Evolutionary conservation across 2,113 vertebrate genomes (phyloP).

Genomic region (Rutilus rutilus): DNA sequence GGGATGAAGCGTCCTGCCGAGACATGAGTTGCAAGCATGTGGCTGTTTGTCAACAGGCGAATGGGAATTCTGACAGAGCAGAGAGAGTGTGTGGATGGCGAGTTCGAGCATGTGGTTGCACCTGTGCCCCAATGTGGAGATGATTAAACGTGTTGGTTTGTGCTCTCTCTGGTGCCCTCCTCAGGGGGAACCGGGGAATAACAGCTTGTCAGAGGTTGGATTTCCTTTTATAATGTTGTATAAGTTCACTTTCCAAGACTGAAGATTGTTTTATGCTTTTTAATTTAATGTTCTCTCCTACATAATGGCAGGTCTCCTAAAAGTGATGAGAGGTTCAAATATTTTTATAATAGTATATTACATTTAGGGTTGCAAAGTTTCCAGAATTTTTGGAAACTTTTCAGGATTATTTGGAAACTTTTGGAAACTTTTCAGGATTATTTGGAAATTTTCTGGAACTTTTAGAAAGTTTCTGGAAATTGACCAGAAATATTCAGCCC

Average conservation of each 20-base stretch:
- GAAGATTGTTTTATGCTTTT: neutral
- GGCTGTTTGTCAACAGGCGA: slow-evolving; percentile 48
- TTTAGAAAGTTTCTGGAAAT: too few species aligned
- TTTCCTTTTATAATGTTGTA: neutral
- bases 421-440: too few species aligned
- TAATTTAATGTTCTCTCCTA: too few species aligned
- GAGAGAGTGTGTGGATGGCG: slow-evolving; percentile 14
- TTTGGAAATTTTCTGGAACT: too few species aligned
- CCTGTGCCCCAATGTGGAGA: slow-evolving; percentile 49
- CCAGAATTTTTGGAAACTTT: too few species aligned
- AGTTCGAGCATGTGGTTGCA: slow-evolving; percentile 43
- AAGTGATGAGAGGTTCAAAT: too few species aligned
- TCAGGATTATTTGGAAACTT: too few species aligned
- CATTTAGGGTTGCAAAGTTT: too few species aligned
- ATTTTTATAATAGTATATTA: neutral
- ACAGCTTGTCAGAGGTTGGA: neutral
- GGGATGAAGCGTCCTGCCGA: slow-evolving; percentile 59
- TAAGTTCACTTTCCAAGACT: neutral
- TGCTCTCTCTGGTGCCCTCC: slow-evolving; percentile 70
- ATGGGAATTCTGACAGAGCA: slow-evolving; percentile 38
- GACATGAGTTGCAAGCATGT: slow-evolving; percentile 52
- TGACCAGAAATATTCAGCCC: too few species aligned
- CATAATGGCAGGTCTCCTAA: neutral
- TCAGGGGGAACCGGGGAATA: slow-evolving; percentile 58
- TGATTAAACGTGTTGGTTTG: slow-evolving; percentile 23